A percentile compares a stretch with the other conserved stretches of the same genome.
phyloP scores from a whole-genome alignment of 35 echinoderm and acorn worm genomes.

The Nesometra sesokonis region DNA sequence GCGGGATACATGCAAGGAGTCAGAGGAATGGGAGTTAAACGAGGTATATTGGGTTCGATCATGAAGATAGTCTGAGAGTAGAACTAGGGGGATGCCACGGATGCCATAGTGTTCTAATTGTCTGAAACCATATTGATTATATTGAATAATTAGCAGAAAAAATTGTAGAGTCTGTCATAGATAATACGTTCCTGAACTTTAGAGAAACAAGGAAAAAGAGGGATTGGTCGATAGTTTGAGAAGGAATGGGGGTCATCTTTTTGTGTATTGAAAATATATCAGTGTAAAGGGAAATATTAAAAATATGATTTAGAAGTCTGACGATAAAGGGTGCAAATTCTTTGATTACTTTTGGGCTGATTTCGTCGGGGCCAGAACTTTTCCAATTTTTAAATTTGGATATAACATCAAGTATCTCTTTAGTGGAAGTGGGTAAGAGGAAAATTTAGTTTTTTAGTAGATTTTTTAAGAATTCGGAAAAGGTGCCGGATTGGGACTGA shows the following conservation, averaged over 20 bases:
- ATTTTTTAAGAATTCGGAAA: background rate
- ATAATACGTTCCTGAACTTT: background rate
- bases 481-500: background rate
- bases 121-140: background rate
- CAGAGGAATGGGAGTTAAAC: background rate
- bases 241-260: slow-evolving; percentile 9
- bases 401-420: slow-evolving; percentile 17
- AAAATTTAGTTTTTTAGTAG: slow-evolving; percentile 6
- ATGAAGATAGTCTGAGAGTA: slow-evolving; percentile 4
- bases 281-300: slow-evolving; percentile 27
- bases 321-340: slow-evolving; percentile 2
- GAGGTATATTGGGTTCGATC: background rate
- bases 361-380: background rate
- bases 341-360: slow-evolving; percentile 19
- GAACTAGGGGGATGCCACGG: background rate
- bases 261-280: slow-evolving; percentile 31
- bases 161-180: background rate
- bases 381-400: slow-evolving; percentile 1
- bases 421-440: background rate
- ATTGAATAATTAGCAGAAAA: background rate
- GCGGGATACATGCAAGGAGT: background rate
- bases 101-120: slow-evolving; percentile 5
- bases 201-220: background rate
- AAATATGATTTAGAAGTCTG: slow-evolving; percentile 24
- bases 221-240: background rate